Percentiles rank a stretch among this genome's conserved stretches.
phyloP scores from a whole-genome alignment of 30 jellyfish, hydroid and myxozoan species.

The Hydra vulgaris region DNA sequence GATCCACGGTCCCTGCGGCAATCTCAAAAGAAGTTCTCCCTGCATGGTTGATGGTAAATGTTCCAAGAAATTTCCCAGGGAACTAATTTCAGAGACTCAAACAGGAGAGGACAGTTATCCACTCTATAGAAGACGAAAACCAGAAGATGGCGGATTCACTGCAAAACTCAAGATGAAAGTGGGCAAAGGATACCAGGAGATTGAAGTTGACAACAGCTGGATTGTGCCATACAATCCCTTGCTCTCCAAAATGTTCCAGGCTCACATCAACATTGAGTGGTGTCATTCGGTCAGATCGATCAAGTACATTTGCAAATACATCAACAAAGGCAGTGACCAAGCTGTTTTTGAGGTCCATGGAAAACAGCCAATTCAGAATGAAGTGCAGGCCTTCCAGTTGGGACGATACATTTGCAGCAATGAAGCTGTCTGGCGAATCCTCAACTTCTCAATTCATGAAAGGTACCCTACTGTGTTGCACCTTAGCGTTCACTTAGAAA shows the following conservation, averaged over 20 bases:
- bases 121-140: slow-evolving; percentile 25
- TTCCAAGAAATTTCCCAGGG: slow-evolving; percentile 27
- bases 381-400: neutral
- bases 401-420: slow-evolving; percentile 35
- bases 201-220: slow-evolving; percentile 40
- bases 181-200: neutral
- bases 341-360: slow-evolving; percentile 41
- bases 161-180: slow-evolving; percentile 3
- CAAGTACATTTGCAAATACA: slow-evolving; percentile 35
- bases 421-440: slow-evolving; percentile 51
- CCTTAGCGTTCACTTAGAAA: neutral
- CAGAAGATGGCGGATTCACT: neutral
- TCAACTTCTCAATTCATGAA: slow-evolving; percentile 20
- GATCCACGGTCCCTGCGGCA: slow-evolving; percentile 67
- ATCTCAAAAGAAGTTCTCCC: slow-evolving; percentile 19
- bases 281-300: slow-evolving; percentile 24
- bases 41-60: slow-evolving; percentile 71
- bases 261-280: slow-evolving; percentile 40
- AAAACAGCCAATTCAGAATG: neutral
- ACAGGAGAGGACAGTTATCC: no score
- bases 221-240: slow-evolving; percentile 51
- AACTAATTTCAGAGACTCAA: slow-evolving; percentile 24
- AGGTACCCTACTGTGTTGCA: neutral
- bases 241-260: slow-evolving; percentile 13
- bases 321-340: slow-evolving; percentile 42